Base-by-base conservation (phyloP, 2,797 vertebrate genomes). In the Urophycis tenuis region DNA sequence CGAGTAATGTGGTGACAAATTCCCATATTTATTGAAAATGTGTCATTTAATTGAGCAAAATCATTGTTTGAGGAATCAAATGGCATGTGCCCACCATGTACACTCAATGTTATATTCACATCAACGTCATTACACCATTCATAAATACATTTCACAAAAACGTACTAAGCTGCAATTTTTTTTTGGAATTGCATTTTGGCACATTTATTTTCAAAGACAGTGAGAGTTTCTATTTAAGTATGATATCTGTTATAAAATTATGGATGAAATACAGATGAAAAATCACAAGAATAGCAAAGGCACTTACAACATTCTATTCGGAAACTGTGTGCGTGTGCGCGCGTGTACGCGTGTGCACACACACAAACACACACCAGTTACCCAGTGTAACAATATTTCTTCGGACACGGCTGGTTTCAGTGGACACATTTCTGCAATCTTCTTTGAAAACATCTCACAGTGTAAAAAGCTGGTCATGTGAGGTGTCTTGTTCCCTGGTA, bases 391-490 rank as follows among this genome's bases (percentile, higher is more conserved):
- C 36, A 39, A 60, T 60, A 60, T 60, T 60, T 60, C 8, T 60
- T n/a, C 8, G 2, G 19, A 69, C 36, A 81, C 53, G n/a, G 0
- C 1, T 11, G 35, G 53, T 72, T 8, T 74, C 22, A 74, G 22
- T 74, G 60, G 78, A 77, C 34, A 49, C 72, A 45, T 10, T 49
- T 74, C 72, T 78, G 25, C 17, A 34, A 25, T 77, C 74, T 25
- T 75, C 36, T 45, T 5, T 6, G 74, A 34, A 30, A 19, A 67
- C 45, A 25, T 34, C 74, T 92, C 85, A 94, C 30, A 94, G 92
- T 29, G 89, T 85, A 82, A 94, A 94, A 0, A 93, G 89, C 9
- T 93, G 87, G 83, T 94, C 93, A 71, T 92, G 89, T 75, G 87
- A 83, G 25, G 7, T 75, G 36, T 91, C 90, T 73, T 89, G 86